Evolutionary conservation across 53 echinoderm and acorn worm genomes (phyloP).

Genomic region (Mesocentrotus franciscanus): DNA sequence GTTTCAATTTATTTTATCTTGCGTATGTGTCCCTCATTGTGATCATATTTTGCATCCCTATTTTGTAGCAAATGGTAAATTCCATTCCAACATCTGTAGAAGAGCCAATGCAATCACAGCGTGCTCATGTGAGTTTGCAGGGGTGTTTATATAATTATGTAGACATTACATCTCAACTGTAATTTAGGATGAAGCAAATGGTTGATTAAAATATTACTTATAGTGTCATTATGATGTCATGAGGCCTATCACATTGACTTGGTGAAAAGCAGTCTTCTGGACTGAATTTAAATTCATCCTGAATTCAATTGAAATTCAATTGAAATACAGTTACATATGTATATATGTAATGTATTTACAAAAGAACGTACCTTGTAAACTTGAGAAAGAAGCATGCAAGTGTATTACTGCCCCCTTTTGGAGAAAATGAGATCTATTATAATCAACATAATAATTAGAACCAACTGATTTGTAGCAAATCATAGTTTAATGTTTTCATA

Average conservation of each 20-base stretch:
- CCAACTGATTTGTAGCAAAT: too few species aligned
- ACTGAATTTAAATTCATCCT: background rate
- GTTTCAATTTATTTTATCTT: background rate
- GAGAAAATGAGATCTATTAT: background rate
- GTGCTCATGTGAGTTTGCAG: conserved; percentile 46
- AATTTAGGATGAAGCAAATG: too few species aligned
- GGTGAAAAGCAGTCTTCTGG: too few species aligned
- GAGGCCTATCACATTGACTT: too few species aligned
- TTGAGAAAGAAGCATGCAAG: background rate
- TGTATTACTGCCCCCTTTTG: background rate
- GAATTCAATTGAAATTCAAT: background rate
- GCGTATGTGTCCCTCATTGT: background rate
- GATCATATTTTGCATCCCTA: conserved; percentile 42
- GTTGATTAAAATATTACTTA: too few species aligned
- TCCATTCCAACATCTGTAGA: conserved; percentile 48
- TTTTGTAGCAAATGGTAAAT: conserved; percentile 58
- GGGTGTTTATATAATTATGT: background rate
- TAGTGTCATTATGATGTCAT: too few species aligned
- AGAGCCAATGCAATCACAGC: conserved; percentile 8
- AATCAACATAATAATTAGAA: background rate
- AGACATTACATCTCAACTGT: too few species aligned
- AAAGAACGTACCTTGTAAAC: background rate
- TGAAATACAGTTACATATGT: background rate
- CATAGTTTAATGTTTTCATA: too few species aligned
- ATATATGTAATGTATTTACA: background rate